phyloP scores from a whole-genome alignment of 37 sponge, comb jelly and placozoan genomes.

The Theonella swinhoei region DNA sequence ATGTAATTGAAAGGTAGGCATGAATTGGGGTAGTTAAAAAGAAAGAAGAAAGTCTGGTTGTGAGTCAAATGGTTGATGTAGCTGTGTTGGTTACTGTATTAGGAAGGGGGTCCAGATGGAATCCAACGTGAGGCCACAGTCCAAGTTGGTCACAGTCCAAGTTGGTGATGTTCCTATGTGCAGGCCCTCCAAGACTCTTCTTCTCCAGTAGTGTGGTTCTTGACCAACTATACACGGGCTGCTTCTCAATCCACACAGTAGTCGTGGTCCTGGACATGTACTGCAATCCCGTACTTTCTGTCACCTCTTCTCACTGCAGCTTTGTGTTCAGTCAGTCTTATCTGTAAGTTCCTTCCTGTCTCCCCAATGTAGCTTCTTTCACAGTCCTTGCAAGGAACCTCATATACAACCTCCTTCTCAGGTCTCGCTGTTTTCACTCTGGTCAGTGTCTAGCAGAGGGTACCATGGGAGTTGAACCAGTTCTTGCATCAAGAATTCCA shows the following conservation, averaged over 20 bases:
- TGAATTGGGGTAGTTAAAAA: too few species aligned
- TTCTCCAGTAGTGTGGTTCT: neutral
- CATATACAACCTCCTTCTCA: neutral
- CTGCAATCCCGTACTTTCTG: neutral
- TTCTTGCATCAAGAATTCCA: conserved; percentile 12
- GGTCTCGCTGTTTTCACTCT: too few species aligned
- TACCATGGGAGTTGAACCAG: neutral
- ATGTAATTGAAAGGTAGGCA: too few species aligned
- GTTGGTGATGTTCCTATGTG: neutral
- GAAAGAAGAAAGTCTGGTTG: too few species aligned
- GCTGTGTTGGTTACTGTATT: neutral
- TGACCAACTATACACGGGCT: too few species aligned
- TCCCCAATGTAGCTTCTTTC: too few species aligned
- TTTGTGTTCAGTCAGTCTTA: too few species aligned
- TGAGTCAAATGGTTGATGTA: neutral
- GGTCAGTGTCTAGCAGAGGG: too few species aligned
- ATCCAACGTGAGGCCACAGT: neutral
- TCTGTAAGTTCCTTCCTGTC: too few species aligned
- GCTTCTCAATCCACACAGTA: too few species aligned
- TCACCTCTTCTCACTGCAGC: too few species aligned
- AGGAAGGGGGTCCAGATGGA: conserved; percentile 24
- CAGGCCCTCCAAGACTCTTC: conserved; percentile 5
- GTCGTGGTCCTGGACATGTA: conserved; percentile 8
- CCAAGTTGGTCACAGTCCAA: conserved; percentile 2
- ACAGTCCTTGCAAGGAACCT: conserved; percentile 1